phyloP scores from a whole-genome alignment of 2,113 vertebrate genomes.

The Vimba vimba region DNA sequence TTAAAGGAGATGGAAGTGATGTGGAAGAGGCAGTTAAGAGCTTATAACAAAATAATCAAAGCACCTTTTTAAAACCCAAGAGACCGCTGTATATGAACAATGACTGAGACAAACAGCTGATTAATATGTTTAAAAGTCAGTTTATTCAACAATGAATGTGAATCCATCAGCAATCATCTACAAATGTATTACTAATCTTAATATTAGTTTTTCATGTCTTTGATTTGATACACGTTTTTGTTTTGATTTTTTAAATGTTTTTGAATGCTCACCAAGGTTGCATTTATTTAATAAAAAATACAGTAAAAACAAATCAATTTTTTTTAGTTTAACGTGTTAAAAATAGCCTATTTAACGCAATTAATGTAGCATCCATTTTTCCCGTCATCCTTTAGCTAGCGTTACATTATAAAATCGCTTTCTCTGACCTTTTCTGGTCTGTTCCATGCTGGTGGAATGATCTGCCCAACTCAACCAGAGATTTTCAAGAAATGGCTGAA shows the following conservation, averaged over 20 bases:
- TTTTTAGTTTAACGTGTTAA: too few species aligned
- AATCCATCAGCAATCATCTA: neutral
- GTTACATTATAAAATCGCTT: too few species aligned
- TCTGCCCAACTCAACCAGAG: too few species aligned
- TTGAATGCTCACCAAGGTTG: neutral
- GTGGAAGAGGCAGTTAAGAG: constrained; percentile 57
- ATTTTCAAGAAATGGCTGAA: too few species aligned
- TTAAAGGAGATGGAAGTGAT: constrained; percentile 47
- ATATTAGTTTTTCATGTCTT: neutral
- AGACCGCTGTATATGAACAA: neutral
- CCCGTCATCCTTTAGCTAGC: too few species aligned
- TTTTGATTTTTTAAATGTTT: too few species aligned
- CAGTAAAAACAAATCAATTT: neutral
- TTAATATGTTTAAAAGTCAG: neutral
- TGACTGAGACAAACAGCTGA: neutral
- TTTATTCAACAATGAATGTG: neutral
- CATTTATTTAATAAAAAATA: neutral
- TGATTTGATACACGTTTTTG: neutral
- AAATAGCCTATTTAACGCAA: too few species aligned
- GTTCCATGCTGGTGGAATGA: too few species aligned
- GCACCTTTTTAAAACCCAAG: neutral
- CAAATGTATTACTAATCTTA: neutral
- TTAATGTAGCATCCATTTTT: too few species aligned
- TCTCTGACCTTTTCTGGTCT: too few species aligned
- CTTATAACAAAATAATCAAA: constrained; percentile 34